Evolutionary conservation across 2,113 vertebrate species (phyloP), one percentile per base, ranked within the genome.

Genomic region (Heterotilapia buettikoferi): DNA sequence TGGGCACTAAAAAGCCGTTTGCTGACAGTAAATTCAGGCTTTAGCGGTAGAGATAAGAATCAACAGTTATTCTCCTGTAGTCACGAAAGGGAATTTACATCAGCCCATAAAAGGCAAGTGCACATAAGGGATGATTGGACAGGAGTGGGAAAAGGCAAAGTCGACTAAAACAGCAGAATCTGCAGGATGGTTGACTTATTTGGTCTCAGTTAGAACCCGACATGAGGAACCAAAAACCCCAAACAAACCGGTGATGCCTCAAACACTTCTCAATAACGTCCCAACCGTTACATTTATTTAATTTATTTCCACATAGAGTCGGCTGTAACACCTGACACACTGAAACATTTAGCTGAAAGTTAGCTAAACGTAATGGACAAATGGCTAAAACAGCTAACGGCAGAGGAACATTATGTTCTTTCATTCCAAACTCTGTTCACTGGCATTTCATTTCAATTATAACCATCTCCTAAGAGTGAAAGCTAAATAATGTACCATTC

Each of bases 71-170:
- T 88, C 89, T 43, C 57, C 80, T 8, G 26, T 45, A 81, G 79
- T 88, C 82, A 84, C 79, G n/a, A 91, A 86, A 85, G 56, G 71
- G 57, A 91, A 94, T 91, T 95, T 92, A 88, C 89, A 89, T 90
- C 88, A 16, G 66, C 47, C 83, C 80, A 87, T 93, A 90, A 93
- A 92, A 93, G 79, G 73, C 33, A 59, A 91, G 89, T 63, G 82
- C 85, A 88, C 54, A 24, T 18, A 56, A 56, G 82, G 10, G 45
- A 33, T 52, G 29, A 50, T 4, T 86, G 76, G 84, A 82, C 29
- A 45, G 63, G 83, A 71, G 78, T 10, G 10, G 61, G 61, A 5
- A 78, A 87, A 86, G 40, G 86, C 19, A 84, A 83, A 63, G 31
- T 80, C 9, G 18, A 21, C 76, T 57, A 53, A 87, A 87, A 79